Evolutionary conservation across 2,113 vertebrate genomes (phyloP), one percentile per base, ranked within the genome.

Genomic region (Etheostoma spectabile): DNA sequence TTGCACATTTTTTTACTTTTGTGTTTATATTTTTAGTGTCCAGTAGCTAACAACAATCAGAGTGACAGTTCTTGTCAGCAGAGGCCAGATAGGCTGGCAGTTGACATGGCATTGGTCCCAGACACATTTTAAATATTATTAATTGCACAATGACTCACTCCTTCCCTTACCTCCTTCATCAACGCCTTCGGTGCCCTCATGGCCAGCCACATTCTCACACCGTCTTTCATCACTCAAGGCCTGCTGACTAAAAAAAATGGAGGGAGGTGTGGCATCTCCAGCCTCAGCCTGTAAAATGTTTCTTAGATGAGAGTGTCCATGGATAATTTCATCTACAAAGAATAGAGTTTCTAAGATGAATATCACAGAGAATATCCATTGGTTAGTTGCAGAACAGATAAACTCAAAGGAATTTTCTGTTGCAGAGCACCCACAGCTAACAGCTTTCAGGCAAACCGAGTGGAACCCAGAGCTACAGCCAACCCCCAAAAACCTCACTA

Each of bases 91-190:
- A 64, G 66, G 21, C 73, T 52, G 76, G 63, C 74, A 74, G n/a
- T n/a, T 56, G 74, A 62, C 48, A 6, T 85, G 80, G 48, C 70
- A 33, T 57, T 70, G 75, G 77, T 85, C 76, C 80, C 77, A 82
- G 73, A 65, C 62, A 79, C 79, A 53, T 82, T 81, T 66, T 48
- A 76, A 79, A 79, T 71, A 64, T 83, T 86, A 77, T 79, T 75
- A 80, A 86, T 70, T 90, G 68, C 70, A 79, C 82, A 84, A 83
- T 80, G 86, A 87, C 68, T 84, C 84, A 85, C 77, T 82, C 82
- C 61, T 80, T 92, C 84, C 77, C 79, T 81, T 27, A 57, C 68
- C 69, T 66, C 73, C 78, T 84, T 78, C 81, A 84, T 82, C 77
- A 42, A 49, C 42, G 13, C 71, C 83, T 55, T 79, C 64, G 56